Evolutionary conservation across 2,888 invertebrate genomes (phyloP).

Genomic region (Exephanes ischioxanthus): DNA sequence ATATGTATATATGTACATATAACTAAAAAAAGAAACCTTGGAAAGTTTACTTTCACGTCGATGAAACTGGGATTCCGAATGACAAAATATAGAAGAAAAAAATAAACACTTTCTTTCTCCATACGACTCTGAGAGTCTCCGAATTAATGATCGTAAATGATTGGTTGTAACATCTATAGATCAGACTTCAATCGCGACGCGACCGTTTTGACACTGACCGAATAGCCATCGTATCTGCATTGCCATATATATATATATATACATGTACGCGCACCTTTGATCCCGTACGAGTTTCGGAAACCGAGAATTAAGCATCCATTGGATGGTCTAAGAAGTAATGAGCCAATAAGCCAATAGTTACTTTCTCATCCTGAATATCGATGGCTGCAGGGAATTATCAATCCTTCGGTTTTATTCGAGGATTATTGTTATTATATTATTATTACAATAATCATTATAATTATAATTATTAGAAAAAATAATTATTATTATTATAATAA

Average conservation of each 20-base stretch:
- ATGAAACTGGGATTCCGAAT: neutral
- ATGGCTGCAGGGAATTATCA: neutral
- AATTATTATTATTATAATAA: neutral
- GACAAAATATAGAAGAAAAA: neutral
- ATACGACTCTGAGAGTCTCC: neutral
- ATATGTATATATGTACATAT: constrained; percentile 24
- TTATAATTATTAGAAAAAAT: neutral
- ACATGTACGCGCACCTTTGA: no score
- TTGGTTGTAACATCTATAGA: neutral
- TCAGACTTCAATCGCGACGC: neutral
- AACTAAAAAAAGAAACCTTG: constrained; percentile 2
- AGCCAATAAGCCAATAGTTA: neutral
- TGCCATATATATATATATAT: no score
- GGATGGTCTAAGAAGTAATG: no score
- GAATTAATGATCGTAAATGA: neutral
- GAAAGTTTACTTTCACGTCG: constrained; percentile 25
- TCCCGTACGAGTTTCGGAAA: no score
- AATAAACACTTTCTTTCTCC: neutral
- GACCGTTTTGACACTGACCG: neutral
- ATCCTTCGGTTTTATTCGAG: neutral
- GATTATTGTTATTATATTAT: no score
- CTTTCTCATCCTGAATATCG: constrained; percentile 28
- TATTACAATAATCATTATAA: no score
- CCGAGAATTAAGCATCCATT: no score
- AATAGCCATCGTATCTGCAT: neutral